Percentiles rank a stretch among this genome's conserved stretches.
Evolutionary conservation across 2,888 invertebrate species (phyloP).

Genomic region (Loripinus fragilis): DNA sequence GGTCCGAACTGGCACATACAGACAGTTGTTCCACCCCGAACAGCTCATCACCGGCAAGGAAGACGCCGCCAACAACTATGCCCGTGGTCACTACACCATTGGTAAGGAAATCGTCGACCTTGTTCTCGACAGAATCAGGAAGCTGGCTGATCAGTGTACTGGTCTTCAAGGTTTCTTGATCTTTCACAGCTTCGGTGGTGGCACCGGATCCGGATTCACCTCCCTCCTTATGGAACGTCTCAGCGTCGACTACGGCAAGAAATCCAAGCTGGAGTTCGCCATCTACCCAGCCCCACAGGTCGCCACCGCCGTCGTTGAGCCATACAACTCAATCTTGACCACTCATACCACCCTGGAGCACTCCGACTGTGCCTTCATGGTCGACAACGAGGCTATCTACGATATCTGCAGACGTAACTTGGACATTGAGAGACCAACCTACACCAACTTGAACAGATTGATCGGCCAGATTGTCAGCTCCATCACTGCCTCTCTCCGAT

Average conservation of each 20-base stretch:
- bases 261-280: slow-evolving; percentile 80
- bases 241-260: slow-evolving; percentile 82
- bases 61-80: slow-evolving; percentile 99
- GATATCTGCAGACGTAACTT: slow-evolving; percentile 90
- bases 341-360: slow-evolving; percentile 79
- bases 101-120: slow-evolving; percentile 91
- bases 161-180: slow-evolving; percentile 78
- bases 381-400: slow-evolving; percentile 89
- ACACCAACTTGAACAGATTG: slow-evolving; percentile 95
- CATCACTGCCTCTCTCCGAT: slow-evolving; percentile 23
- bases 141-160: slow-evolving; percentile 80
- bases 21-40: slow-evolving; percentile 98
- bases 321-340: slow-evolving; percentile 80
- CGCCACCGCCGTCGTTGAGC: slow-evolving; percentile 80
- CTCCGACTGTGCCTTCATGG: slow-evolving; percentile 20
- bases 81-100: slow-evolving; percentile 98
- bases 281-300: slow-evolving; percentile 75
- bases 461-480: slow-evolving; percentile 91
- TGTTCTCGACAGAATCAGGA: slow-evolving; percentile 90
- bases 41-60: slow-evolving; percentile 98
- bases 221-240: slow-evolving; percentile 94
- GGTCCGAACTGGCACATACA: slow-evolving; percentile 87
- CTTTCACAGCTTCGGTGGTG: slow-evolving; percentile 47
- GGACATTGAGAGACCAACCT: slow-evolving; percentile 91
- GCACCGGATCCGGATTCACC: slow-evolving; percentile 93